A percentile compares a stretch with the other conserved stretches of the same genome.
phyloP scores from a whole-genome alignment of 2,797 vertebrate genomes.

The Crocidura indochinensis region DNA sequence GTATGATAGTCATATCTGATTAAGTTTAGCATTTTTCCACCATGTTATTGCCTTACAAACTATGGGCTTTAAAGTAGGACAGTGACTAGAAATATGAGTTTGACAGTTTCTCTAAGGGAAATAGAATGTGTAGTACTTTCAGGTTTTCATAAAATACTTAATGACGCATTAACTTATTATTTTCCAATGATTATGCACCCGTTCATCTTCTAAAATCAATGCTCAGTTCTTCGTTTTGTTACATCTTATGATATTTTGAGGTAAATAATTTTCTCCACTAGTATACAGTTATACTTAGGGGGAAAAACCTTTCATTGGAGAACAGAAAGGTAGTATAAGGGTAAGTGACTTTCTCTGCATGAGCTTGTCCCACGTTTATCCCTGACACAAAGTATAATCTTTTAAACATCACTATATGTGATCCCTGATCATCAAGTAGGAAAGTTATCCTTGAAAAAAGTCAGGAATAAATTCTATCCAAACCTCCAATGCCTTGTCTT shows the following conservation, averaged over 20 bases:
- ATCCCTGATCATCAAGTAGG: too few species aligned
- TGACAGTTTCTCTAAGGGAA: neutral
- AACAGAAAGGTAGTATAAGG: too few species aligned
- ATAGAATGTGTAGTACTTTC: neutral
- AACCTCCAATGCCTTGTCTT: too few species aligned
- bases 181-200: neutral
- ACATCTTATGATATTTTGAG: neutral
- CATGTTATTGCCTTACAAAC: neutral
- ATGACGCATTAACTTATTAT: neutral
- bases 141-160: conserved; percentile 30
- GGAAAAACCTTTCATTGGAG: too few species aligned
- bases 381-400: too few species aligned
- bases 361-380: too few species aligned
- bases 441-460: too few species aligned
- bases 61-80: neutral
- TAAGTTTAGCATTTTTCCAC: neutral
- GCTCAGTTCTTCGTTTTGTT: conserved; percentile 46
- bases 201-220: neutral
- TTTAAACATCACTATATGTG: too few species aligned
- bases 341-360: too few species aligned
- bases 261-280: conserved; percentile 30
- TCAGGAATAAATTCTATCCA: too few species aligned
- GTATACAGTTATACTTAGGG: neutral
- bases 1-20: conserved; percentile 11
- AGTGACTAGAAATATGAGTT: neutral